A percentile compares a stretch with the other conserved stretches of the same genome.
These are phyloP conservation scores for Lochmaea capreae DNA, from an alignment of 2,888 invertebrate species.

Conservation along the genomic window DNA sequence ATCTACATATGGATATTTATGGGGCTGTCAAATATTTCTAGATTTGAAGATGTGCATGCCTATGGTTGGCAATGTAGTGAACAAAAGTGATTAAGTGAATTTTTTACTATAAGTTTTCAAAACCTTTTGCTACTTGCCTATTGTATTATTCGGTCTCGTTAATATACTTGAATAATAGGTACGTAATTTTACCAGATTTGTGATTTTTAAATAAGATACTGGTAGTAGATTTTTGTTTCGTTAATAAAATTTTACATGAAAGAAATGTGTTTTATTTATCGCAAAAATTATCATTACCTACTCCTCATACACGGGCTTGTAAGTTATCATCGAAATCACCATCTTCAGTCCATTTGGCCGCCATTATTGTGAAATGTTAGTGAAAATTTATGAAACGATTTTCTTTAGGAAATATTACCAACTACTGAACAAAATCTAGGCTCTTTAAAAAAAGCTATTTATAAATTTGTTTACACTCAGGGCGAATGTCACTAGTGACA, in stretches of 20 bases:
- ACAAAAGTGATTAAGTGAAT: slow-evolving; percentile 12
- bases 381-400: no score
- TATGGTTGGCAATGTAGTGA: neutral
- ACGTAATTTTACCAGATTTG: slow-evolving; percentile 21
- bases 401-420: no score
- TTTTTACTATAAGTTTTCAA: slow-evolving; percentile 21
- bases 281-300: no score
- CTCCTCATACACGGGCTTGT: no score
- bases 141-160: slow-evolving; percentile 22
- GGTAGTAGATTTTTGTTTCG: slow-evolving; percentile 11
- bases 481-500: no score
- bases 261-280: neutral
- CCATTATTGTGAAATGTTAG: no score
- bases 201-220: slow-evolving; percentile 12
- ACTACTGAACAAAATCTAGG: no score
- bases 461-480: no score
- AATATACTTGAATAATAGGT: slow-evolving; percentile 11
- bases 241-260: slow-evolving; percentile 19
- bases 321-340: no score
- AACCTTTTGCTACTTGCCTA: slow-evolving; percentile 16
- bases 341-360: no score
- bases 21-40: neutral
- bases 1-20: no score
- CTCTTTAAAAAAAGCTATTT: no score
- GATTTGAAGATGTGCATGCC: neutral